Base-by-base conservation (phyloP, 2,797 vertebrate genomes). In the Cuniculus paca region DNA sequence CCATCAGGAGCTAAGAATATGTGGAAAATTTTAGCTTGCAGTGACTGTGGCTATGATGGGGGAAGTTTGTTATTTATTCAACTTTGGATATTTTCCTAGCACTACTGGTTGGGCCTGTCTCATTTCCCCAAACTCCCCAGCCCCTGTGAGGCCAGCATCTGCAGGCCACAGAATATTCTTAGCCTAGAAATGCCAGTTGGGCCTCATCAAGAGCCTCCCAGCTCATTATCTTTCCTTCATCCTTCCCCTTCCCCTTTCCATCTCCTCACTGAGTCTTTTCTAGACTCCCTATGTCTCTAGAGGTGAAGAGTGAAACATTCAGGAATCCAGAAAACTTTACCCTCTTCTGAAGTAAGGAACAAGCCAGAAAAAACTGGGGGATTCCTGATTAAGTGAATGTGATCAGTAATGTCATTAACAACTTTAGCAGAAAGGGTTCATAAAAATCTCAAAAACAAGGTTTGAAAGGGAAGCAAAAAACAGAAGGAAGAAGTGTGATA, bases 11-110 rank as follows among this genome's bases (percentile, higher is more conserved):
- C 72, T 2, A n/a, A 65, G 92, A 96, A 85, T 28, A 96, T 98
- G 88, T 75, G 45, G 97, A 96, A 98, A 98, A 93, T 93, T 97
- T 97, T 95, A 45, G 10, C 74, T 78, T 97, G 95, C 54, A 16
- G 19, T 56, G 45, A 88, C 54, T 93, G 93, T 77, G 45, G 95
- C n/a, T 34, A 34, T 54, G 94, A 96, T 92, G 89, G 74, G 90
- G 82, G 86, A 70, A 72, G 75, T 86, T 85, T 90, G 16, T 58
- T 97, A 96, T 94, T 97, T 96, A 97, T 95, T 98, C 82, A 91
- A 94, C 94, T 95, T 92, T 95, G 96, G 95, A 86, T 68, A 75
- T 94, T 93, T 87, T 84, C 94, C 96, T 96, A 97, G 96, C 78
- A 95, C 22, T 79, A 78, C 24, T 88, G 48, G 61, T 97, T 93